These are phyloP conservation scores for Simalia tracyae DNA, from an alignment of 2,797 vertebrate genomes.

Conservation along the genomic window DNA sequence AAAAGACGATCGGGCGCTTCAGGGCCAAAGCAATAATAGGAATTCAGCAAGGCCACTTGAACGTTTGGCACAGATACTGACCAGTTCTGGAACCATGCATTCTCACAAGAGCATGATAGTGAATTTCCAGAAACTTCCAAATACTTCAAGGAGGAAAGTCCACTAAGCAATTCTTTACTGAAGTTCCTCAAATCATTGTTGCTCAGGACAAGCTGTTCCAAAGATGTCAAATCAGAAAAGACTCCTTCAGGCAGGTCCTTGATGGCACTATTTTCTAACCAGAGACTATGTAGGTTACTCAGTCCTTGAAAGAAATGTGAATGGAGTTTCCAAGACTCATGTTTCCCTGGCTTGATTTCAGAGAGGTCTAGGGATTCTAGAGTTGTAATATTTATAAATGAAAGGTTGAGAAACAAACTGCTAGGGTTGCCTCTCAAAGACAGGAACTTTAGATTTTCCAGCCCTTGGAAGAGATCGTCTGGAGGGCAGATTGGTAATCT, in stretches of 20 bases:
- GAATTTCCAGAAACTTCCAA: slow-evolving; percentile 44
- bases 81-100: slow-evolving; percentile 60
- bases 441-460: slow-evolving; percentile 37
- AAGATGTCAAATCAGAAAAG: slow-evolving; percentile 28
- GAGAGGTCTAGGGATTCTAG: slow-evolving; percentile 47
- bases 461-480: slow-evolving; percentile 35
- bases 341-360: not conserved
- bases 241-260: slow-evolving; percentile 28
- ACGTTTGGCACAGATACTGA: slow-evolving; percentile 33
- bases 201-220: slow-evolving; percentile 39
- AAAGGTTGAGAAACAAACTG: slow-evolving; percentile 22
- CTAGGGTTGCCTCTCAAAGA: slow-evolving; percentile 38
- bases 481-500: slow-evolving; percentile 7
- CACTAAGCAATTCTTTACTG: slow-evolving; percentile 9
- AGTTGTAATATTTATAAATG: slow-evolving; percentile 24
- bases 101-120: slow-evolving; percentile 55
- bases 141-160: slow-evolving; percentile 19
- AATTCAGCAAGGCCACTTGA: slow-evolving; percentile 42
- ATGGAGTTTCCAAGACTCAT: not conserved
- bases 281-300: slow-evolving; percentile 14
- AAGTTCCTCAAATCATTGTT: slow-evolving; percentile 44
- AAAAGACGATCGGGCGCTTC: slow-evolving; percentile 24
- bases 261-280: slow-evolving; percentile 37
- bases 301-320: slow-evolving; percentile 34
- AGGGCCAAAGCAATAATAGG: slow-evolving; percentile 39